These are phyloP conservation scores for Actinostola sp. DNA, from an alignment of 92 coral and sea anemone genomes.

Conservation along the genomic window DNA sequence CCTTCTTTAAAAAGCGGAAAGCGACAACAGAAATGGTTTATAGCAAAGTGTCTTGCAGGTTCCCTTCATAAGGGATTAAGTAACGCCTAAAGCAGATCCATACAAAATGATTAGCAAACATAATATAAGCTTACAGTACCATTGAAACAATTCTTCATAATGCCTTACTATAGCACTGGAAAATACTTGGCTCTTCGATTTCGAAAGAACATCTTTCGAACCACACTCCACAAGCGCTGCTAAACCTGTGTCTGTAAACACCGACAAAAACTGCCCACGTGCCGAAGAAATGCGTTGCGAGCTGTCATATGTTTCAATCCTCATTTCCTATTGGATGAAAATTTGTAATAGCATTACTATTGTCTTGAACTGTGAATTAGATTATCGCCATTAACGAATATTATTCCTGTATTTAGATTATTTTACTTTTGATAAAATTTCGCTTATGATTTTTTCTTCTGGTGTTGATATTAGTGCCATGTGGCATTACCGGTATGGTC, in stretches of 20 bases:
- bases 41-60: not conserved
- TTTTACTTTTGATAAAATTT: too few relatives aligned
- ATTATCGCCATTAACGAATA: too few relatives aligned
- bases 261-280: slow-evolving; percentile 5
- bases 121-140: not conserved
- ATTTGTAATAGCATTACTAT: not conserved
- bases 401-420: too few relatives aligned
- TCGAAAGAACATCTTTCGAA: slow-evolving; percentile 17
- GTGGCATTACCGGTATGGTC: too few relatives aligned
- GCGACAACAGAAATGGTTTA: slow-evolving; percentile 20
- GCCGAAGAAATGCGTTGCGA: not conserved
- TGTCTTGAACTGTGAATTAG: not conserved
- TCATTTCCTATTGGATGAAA: not conserved
- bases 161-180: slow-evolving; percentile 8
- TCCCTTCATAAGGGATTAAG: slow-evolving; percentile 7
- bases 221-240: not conserved
- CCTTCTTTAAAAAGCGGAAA: slow-evolving; percentile 12
- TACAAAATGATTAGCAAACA: not conserved
- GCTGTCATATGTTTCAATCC: not conserved
- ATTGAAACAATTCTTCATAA: not conserved
- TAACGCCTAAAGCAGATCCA: slow-evolving; percentile 4
- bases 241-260: too few relatives aligned
- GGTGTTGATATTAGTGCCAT: too few relatives aligned
- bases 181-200: not conserved
- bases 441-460: too few relatives aligned